Evolutionary conservation across 2,113 vertebrate genomes (phyloP), one percentile per base, ranked within the genome.

Genomic region (Rostratula benghalensis): DNA sequence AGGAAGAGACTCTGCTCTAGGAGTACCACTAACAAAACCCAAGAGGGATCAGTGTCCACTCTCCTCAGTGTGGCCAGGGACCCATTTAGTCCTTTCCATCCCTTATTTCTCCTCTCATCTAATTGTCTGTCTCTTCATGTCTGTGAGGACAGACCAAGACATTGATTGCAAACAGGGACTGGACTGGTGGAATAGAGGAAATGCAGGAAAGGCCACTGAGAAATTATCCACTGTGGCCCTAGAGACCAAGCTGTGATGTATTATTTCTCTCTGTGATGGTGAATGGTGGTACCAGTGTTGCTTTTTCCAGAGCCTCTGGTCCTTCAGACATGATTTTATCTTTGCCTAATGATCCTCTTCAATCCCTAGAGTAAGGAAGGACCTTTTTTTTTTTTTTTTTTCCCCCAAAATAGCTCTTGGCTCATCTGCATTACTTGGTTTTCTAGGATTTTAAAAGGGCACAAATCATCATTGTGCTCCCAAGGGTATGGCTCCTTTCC

Each of bases 381-480:
- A 6, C 45, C 6, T 39, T 39, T 45, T n/a, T n/a, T n/a, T n/a
- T n/a, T n/a, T n/a, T n/a, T n/a, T n/a, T n/a, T 30, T n/a, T 15
- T 14, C 6, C 13, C 13, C 13, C 13, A 4, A 45, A 39, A 35
- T 59, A 83, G 10, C 28, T 92, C 37, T 67, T 56, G 61, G 9
- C 28, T 91, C 31, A 59, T 82, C 56, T 64, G 43, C 43, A 60
- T 9, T 56, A 76, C 33, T 71, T 76, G 33, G 20, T 84, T 84
- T 89, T 91, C 81, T 79, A 79, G 63, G 43, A 68, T 93, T 93
- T 93, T 76, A 45, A 65, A 94, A 89, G 57, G 35, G 22, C 48
- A 92, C 33, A 94, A 53, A 73, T 73, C 20, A 28, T 17, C 7
- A 21, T 22, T 73, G 19, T 73, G 35, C 80, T 91, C 69, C 69